Percentiles rank a stretch among this genome's conserved stretches.
phyloP scores from a whole-genome alignment of 2,113 vertebrate genomes.

The Paedocypris sp. region DNA sequence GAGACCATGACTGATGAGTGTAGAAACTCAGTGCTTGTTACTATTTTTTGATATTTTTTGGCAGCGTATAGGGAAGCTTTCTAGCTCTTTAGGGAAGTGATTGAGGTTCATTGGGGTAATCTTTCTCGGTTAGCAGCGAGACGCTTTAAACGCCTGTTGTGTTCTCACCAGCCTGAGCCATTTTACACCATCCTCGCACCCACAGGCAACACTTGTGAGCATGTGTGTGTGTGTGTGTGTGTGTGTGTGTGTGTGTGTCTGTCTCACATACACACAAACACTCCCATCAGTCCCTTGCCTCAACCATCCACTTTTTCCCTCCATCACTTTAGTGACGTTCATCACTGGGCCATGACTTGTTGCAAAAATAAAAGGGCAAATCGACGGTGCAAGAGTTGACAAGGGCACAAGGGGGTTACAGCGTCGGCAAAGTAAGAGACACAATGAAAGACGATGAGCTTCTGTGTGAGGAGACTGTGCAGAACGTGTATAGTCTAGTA shows the following conservation, averaged over 20 bases:
- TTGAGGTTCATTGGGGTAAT: constrained; percentile 4
- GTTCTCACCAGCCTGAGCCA: constrained; percentile 43
- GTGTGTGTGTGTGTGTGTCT: constrained; percentile 4
- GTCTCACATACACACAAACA: constrained; percentile 25
- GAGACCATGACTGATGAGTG: background rate
- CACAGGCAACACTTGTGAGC: constrained; percentile 36
- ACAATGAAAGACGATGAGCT: too few species aligned
- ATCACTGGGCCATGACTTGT: constrained; percentile 62
- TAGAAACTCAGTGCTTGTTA: background rate
- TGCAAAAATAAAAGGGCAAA: constrained; percentile 48
- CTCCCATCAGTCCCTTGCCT: constrained; percentile 40
- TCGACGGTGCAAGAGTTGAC: too few species aligned
- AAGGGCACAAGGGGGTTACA: too few species aligned
- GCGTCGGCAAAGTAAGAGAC: too few species aligned
- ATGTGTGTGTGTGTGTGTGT: constrained; percentile 18
- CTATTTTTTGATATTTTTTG: background rate
- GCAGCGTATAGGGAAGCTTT: background rate
- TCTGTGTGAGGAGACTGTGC: too few species aligned
- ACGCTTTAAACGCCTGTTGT: constrained; percentile 43
- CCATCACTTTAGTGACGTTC: constrained; percentile 62
- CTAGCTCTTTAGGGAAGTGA: constrained; percentile 36
- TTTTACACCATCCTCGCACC: constrained; percentile 45
- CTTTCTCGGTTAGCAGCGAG: constrained; percentile 2
- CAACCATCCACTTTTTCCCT: constrained; percentile 53
- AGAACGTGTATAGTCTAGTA: too few species aligned